These are phyloP conservation scores for Lasius platythorax DNA, from an alignment of 2,888 invertebrate genomes.

Conservation along the genomic window DNA sequence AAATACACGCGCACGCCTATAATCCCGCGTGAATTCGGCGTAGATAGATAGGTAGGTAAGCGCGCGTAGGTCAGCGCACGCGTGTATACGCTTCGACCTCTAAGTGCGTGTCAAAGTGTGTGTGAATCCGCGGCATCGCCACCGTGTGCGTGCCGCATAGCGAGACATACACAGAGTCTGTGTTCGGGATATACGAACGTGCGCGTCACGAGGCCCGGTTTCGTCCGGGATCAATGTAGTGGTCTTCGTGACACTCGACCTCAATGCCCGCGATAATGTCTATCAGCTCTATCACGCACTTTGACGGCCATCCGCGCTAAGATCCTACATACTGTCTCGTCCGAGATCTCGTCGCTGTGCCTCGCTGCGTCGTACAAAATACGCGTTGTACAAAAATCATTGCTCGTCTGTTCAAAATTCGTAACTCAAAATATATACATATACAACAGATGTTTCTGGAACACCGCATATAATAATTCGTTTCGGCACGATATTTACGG, in stretches of 20 bases:
- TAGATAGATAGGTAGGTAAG: neutral
- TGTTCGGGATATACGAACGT: constrained; percentile 49
- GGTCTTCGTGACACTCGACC: constrained; percentile 79
- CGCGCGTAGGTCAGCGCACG: constrained; percentile 42
- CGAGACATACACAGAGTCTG: constrained; percentile 25
- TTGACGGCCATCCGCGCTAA: neutral
- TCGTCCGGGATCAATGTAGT: constrained; percentile 67
- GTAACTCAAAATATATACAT: neutral
- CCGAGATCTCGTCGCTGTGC: neutral
- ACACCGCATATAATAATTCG: neutral
- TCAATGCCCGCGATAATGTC: constrained; percentile 76
- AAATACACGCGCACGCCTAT: constrained; percentile 13
- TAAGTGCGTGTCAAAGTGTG: constrained; percentile 38
- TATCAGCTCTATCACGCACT: constrained; percentile 76
- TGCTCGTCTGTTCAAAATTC: neutral
- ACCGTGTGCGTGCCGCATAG: constrained; percentile 53
- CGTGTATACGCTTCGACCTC: constrained; percentile 25
- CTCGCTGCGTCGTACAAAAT: neutral
- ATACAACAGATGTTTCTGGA: neutral
- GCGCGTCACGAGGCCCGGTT: constrained; percentile 55
- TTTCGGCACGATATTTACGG: neutral
- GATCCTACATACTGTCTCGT: neutral
- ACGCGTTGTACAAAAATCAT: neutral
- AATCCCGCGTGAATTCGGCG: constrained; percentile 37
- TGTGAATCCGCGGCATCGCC: constrained; percentile 40